Conservation (phyloP, 1,140 invertebrate species). For the Lordiphosa collinella region DNA sequence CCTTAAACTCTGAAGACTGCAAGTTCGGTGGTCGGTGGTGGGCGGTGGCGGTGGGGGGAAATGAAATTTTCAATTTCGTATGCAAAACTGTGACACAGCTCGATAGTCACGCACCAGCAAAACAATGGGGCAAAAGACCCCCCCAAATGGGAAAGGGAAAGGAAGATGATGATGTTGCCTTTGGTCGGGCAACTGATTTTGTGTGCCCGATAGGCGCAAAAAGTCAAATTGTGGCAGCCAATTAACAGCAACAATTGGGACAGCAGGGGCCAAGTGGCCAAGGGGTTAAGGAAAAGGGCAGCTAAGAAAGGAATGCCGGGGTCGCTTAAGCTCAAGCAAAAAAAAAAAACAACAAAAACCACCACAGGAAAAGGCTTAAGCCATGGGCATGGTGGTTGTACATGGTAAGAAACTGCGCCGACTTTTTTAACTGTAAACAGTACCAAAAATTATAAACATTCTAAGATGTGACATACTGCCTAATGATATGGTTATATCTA, state of each 20-base stretch:
- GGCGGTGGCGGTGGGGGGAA: slow-evolving; percentile 5
- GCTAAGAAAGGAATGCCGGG: slow-evolving; percentile 58
- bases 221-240: slow-evolving; percentile 77
- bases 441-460: too few species aligned
- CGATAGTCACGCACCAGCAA: slow-evolving; percentile 67
- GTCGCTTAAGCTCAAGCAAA: slow-evolving; percentile 59
- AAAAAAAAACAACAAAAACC: slow-evolving; percentile 1
- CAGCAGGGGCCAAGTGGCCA: not conserved
- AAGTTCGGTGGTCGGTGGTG: not conserved
- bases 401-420: too few species aligned
- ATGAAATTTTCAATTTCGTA: slow-evolving; percentile 73
- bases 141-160: slow-evolving; percentile 8
- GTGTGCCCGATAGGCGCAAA: slow-evolving; percentile 76
- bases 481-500: too few species aligned
- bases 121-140: not conserved
- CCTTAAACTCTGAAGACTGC: slow-evolving; percentile 1
- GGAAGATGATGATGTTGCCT: slow-evolving; percentile 37
- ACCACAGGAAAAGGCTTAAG: slow-evolving; percentile 22
- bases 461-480: too few species aligned
- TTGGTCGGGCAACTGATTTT: slow-evolving; percentile 51
- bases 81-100: slow-evolving; percentile 71
- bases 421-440: too few species aligned
- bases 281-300: slow-evolving; percentile 6
- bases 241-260: slow-evolving; percentile 57
- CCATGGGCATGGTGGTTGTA: not conserved